These are phyloP conservation scores for Rhizoglyphus robini DNA, from an alignment of 1,140 invertebrate species.

Conservation along the genomic window DNA sequence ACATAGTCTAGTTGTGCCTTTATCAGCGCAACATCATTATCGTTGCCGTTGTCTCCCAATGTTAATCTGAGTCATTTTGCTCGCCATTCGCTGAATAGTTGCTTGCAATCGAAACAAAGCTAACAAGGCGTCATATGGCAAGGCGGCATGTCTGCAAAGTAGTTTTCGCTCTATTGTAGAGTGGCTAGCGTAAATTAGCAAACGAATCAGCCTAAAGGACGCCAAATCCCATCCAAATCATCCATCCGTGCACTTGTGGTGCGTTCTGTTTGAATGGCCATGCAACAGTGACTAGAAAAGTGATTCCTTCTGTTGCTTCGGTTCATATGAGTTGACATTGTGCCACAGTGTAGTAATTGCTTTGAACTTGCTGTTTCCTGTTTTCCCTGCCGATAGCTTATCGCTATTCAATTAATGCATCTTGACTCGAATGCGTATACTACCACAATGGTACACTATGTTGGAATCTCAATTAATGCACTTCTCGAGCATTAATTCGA, in stretches of 20 bases:
- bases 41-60: background rate
- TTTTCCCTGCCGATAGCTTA: background rate
- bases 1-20: slow-evolving; percentile 14
- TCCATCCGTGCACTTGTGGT: background rate
- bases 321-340: too few relatives aligned
- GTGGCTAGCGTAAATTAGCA: background rate
- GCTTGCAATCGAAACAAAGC: slow-evolving; percentile 1
- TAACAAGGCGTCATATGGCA: slow-evolving; percentile 5
- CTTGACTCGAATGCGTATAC: too few relatives aligned
- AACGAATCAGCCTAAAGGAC: slow-evolving; percentile 6
- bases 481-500: too few relatives aligned
- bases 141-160: background rate
- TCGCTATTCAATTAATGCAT: background rate
- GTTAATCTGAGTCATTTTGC: slow-evolving; percentile 1
- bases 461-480: too few relatives aligned
- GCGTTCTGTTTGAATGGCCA: background rate
- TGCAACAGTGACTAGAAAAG: background rate
- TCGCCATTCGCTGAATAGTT: background rate
- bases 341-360: background rate
- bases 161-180: background rate
- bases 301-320: too few relatives aligned
- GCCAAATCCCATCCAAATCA: slow-evolving; percentile 7
- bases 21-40: slow-evolving; percentile 10
- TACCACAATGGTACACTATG: too few relatives aligned
- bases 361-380: slow-evolving; percentile 14